Conservation (phyloP, 2,888 invertebrate genomes). For the Drosophila stalkeri region DNA sequence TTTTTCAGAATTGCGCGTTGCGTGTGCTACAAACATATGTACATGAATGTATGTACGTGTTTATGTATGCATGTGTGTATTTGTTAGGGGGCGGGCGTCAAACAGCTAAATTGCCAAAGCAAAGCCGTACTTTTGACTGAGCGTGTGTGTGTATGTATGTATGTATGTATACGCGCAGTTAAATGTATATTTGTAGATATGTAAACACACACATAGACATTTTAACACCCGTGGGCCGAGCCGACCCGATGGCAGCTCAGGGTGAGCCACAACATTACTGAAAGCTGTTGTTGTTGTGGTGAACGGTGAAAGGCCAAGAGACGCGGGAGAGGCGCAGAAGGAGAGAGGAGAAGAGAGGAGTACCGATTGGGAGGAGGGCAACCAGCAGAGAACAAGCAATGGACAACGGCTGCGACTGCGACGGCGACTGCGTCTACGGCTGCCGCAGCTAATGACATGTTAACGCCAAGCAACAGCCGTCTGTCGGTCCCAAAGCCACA, state of each 20-base stretch:
- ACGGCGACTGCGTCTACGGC: constrained; percentile 5
- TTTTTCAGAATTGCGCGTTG: constrained; percentile 43
- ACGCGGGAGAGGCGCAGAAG: constrained; percentile 21
- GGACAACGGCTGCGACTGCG: constrained; percentile 6
- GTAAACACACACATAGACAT: constrained; percentile 11
- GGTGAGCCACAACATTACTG: constrained; percentile 79
- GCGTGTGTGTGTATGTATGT: constrained; percentile 11
- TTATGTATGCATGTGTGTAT: background rate
- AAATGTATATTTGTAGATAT: constrained; percentile 11
- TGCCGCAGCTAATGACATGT: constrained; percentile 75
- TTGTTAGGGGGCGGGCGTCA: constrained; percentile 51
- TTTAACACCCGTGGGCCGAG: constrained; percentile 75
- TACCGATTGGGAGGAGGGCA: constrained; percentile 18
- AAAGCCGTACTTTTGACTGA: constrained; percentile 15
- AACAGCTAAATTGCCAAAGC: constrained; percentile 58
- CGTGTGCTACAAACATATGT: constrained; percentile 32
- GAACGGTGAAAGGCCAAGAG: constrained; percentile 69
- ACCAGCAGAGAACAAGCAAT: constrained; percentile 38
- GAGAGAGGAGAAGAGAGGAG: constrained; percentile 1
- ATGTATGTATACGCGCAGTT: constrained; percentile 9
- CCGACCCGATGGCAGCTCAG: constrained; percentile 73
- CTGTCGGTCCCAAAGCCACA: constrained; percentile 52
- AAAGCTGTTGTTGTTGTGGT: constrained; percentile 60
- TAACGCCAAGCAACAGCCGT: constrained; percentile 64
- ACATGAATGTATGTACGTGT: background rate